A percentile compares a stretch with the other conserved stretches of the same genome.
These are phyloP conservation scores for Festucalex cinctus DNA, from an alignment of 2,113 vertebrate species.

Conservation along the genomic window DNA sequence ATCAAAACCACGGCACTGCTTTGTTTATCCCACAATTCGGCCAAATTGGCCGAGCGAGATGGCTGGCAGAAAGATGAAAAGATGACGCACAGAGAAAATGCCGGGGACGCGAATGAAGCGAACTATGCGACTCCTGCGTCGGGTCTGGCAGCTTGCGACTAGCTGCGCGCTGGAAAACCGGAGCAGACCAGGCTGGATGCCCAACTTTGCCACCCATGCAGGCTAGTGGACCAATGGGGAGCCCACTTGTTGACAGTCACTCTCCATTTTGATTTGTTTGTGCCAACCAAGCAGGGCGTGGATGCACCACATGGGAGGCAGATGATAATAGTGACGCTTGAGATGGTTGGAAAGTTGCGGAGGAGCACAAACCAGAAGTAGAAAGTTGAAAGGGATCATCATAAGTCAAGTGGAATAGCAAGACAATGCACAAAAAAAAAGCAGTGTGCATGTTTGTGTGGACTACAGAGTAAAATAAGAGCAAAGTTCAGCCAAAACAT, in stretches of 20 bases:
- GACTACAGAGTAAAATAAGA: background rate
- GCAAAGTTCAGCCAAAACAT: background rate
- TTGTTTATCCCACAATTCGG: conserved; percentile 61
- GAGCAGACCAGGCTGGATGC: conserved; percentile 48
- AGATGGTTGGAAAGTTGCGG: conserved; percentile 34
- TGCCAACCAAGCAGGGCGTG: conserved; percentile 39
- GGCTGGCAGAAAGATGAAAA: conserved; percentile 57
- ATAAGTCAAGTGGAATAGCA: conserved; percentile 15
- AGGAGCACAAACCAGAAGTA: conserved; percentile 27
- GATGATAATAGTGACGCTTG: conserved; percentile 38
- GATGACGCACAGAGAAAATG: conserved; percentile 58
- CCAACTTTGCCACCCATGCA: conserved; percentile 46
- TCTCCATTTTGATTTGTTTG: conserved; percentile 25
- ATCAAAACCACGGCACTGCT: conserved; percentile 51
- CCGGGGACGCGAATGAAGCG: conserved; percentile 43
- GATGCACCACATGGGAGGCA: conserved; percentile 27
- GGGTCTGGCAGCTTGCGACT: conserved; percentile 43
- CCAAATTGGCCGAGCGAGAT: conserved; percentile 56
- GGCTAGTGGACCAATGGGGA: conserved; percentile 51
- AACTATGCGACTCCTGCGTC: conserved; percentile 54
- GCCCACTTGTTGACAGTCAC: conserved; percentile 35
- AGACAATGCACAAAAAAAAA: conserved; percentile 10
- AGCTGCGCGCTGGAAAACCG: conserved; percentile 41
- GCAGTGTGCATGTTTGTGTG: conserved; percentile 4
- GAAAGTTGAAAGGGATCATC: background rate